phyloP scores from a whole-genome alignment of 2,113 vertebrate genomes.

The Falcunculus frontatus region DNA sequence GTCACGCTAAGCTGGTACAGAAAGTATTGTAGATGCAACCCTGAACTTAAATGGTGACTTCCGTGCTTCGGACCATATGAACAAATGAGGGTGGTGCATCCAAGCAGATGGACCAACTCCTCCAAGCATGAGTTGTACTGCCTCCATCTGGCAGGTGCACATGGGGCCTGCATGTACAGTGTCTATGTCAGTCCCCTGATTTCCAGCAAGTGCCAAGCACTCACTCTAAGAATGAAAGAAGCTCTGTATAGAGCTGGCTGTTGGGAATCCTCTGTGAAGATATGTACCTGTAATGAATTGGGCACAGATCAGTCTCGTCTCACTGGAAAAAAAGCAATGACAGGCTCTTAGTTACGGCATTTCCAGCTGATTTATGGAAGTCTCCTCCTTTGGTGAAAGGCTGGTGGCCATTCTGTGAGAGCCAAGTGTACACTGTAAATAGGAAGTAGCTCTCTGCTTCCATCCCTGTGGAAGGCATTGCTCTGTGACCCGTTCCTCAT shows the following conservation, averaged over 20 bases:
- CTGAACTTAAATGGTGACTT: not conserved
- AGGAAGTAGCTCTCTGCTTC: not conserved
- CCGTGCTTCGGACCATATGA: not conserved
- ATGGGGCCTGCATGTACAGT: not conserved
- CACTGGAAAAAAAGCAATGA: not conserved
- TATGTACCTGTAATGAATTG: not conserved
- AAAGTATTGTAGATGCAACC: not conserved
- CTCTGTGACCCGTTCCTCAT: not conserved
- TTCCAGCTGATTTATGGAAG: not conserved
- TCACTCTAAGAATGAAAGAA: not conserved
- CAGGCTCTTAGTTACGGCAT: not conserved
- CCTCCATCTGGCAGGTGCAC: not conserved
- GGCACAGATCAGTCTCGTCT: not conserved
- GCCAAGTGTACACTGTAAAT: not conserved
- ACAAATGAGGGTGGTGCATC: not conserved
- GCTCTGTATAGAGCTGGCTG: not conserved
- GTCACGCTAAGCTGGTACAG: not conserved
- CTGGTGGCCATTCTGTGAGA: not conserved
- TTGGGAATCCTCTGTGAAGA: not conserved
- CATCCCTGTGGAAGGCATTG: not conserved
- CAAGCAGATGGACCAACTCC: not conserved
- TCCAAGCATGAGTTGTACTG: not conserved
- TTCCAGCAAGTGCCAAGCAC: not conserved
- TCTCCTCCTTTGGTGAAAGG: fast-evolving
- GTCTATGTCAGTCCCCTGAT: not conserved